phyloP scores from a whole-genome alignment of 2,888 invertebrate genomes.

The Lysandra bellargus region DNA sequence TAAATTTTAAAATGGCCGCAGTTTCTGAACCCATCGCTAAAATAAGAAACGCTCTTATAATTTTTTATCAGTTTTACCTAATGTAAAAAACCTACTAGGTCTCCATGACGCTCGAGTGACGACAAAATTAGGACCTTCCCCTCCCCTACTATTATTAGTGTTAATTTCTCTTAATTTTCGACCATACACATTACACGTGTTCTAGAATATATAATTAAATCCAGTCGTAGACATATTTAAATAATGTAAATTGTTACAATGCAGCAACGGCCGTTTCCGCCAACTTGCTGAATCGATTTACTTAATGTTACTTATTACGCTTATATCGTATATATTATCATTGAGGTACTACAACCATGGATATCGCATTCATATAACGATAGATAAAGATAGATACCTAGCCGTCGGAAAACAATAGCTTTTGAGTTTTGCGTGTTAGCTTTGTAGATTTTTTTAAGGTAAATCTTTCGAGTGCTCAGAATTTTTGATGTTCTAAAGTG shows the following conservation, averaged over 20 bases:
- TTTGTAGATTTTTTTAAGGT: too few relatives aligned
- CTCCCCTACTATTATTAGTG: background rate
- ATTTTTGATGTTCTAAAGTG: too few relatives aligned
- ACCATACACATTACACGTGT: background rate
- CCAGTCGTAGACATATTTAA: background rate
- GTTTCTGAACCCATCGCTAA: too few relatives aligned
- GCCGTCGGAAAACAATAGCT: too few relatives aligned
- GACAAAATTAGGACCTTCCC: too few relatives aligned
- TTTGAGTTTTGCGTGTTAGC: too few relatives aligned
- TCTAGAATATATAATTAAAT: background rate
- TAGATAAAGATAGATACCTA: background rate
- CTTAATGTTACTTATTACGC: conserved; percentile 23
- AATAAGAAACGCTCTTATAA: too few relatives aligned
- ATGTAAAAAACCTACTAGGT: too few relatives aligned
- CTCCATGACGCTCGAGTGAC: too few relatives aligned
- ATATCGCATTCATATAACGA: background rate
- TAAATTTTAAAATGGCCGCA: too few relatives aligned
- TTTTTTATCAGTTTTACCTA: too few relatives aligned
- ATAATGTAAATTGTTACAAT: background rate
- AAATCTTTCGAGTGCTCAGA: too few relatives aligned
- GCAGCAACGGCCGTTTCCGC: background rate
- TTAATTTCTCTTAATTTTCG: background rate
- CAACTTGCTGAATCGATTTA: background rate
- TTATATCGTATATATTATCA: background rate
- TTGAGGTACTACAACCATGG: background rate